Evolutionary conservation across 2,797 vertebrate species (phyloP).

Genomic region (Bovichtus diacanthus): DNA sequence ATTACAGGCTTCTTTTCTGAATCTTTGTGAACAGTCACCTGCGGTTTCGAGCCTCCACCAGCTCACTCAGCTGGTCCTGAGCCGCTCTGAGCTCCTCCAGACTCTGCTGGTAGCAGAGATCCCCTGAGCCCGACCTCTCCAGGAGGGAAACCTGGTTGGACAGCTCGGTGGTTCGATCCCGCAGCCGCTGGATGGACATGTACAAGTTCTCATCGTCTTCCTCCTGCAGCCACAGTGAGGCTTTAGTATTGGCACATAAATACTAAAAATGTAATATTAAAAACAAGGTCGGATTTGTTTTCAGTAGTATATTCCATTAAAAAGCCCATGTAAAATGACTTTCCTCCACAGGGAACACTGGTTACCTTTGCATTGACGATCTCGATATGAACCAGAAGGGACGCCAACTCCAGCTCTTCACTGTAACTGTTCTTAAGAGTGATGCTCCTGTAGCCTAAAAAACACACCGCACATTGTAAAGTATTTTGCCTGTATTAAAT

Average conservation of each 20-base stretch:
- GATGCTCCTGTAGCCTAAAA: slow-evolving; percentile 93
- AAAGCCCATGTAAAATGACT: too few species aligned
- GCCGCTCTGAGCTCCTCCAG: slow-evolving; percentile 87
- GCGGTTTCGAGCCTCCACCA: slow-evolving; percentile 90
- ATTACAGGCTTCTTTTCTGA: too few species aligned
- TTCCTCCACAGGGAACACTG: too few species aligned
- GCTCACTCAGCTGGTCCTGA: slow-evolving; percentile 89
- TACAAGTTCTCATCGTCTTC: slow-evolving; percentile 92
- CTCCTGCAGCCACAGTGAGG: slow-evolving; percentile 82
- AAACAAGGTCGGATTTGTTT: too few species aligned
- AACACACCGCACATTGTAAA: neutral
- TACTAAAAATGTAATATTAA: too few species aligned
- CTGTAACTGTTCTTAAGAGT: slow-evolving; percentile 97
- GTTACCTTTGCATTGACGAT: slow-evolving; percentile 91
- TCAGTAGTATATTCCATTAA: too few species aligned
- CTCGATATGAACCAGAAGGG: slow-evolving; percentile 92
- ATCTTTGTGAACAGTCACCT: slow-evolving; percentile 73
- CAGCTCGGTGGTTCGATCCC: slow-evolving; percentile 89
- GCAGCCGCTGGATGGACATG: slow-evolving; percentile 90
- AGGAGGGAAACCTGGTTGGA: slow-evolving; percentile 88
- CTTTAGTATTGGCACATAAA: too few species aligned
- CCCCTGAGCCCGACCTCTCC: slow-evolving; percentile 84
- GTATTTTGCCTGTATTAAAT: neutral
- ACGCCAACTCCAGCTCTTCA: slow-evolving; percentile 94
- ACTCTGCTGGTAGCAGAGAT: slow-evolving; percentile 89